Percentiles rank a stretch among this genome's conserved stretches.
These are phyloP conservation scores for Micropoecilia bifurca DNA, from an alignment of 2,797 vertebrate genomes.

Conservation along the genomic window DNA sequence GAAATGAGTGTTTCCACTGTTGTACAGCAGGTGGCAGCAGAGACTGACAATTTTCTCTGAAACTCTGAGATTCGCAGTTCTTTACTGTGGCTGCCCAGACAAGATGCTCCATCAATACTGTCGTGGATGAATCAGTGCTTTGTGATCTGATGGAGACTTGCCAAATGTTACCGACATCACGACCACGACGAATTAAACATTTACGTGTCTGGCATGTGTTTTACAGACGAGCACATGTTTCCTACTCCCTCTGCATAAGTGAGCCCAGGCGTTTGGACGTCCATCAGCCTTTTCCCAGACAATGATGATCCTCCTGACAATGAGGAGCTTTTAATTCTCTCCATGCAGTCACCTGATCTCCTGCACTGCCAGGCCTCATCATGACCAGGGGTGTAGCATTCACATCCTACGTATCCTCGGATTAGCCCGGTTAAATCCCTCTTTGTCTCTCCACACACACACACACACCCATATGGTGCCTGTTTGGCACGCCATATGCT, in stretches of 20 bases:
- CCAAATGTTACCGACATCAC: conserved; percentile 30
- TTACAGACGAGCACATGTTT: conserved; percentile 10
- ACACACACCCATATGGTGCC: conserved; percentile 12
- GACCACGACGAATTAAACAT: conserved; percentile 28
- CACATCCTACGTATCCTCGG: conserved; percentile 40
- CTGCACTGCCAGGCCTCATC: conserved; percentile 27
- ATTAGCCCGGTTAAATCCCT: conserved; percentile 39
- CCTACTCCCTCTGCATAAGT: conserved; percentile 5
- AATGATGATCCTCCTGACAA: conserved; percentile 31
- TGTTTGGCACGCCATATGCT: conserved; percentile 46
- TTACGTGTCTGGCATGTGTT: conserved; percentile 3
- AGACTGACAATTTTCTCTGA: conserved; percentile 16
- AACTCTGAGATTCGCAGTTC: not conserved
- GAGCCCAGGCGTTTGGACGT: not conserved
- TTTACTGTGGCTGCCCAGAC: conserved; percentile 19
- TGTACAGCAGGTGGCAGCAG: conserved; percentile 75
- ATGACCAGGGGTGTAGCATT: conserved; percentile 39
- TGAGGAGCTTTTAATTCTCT: conserved; percentile 46
- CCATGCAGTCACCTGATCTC: conserved; percentile 50
- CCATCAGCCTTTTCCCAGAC: conserved; percentile 30
- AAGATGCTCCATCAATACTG: conserved; percentile 18
- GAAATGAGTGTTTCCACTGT: not conserved
- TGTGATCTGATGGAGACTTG: not conserved
- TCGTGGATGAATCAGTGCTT: conserved; percentile 17
- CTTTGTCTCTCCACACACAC: conserved; percentile 21